Conservation (phyloP, 2,113 vertebrate genomes). For the Hyperopisus bebe region DNA sequence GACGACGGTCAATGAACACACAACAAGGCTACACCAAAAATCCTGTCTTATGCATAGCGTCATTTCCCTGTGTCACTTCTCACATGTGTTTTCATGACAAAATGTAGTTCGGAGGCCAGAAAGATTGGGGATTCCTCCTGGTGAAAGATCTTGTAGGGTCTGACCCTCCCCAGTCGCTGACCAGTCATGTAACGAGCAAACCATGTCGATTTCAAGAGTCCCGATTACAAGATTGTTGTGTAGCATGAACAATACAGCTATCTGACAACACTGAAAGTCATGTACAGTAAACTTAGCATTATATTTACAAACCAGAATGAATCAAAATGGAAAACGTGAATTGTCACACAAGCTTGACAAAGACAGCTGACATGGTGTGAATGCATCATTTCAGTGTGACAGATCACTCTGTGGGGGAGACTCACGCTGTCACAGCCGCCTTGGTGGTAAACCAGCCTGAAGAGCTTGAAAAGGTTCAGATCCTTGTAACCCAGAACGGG, state of each 20-base stretch:
- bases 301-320: background rate
- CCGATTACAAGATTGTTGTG: background rate
- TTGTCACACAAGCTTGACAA: background rate
- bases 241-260: background rate
- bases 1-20: background rate
- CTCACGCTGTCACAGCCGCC: slow-evolving; percentile 92
- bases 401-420: background rate
- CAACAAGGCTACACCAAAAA: background rate
- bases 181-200: background rate
- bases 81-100: background rate
- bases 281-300: background rate
- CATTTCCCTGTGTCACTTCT: background rate
- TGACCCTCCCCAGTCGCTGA: background rate
- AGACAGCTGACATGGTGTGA: background rate
- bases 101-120: background rate
- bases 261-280: background rate
- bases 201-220: background rate
- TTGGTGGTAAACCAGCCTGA: slow-evolving; percentile 83
- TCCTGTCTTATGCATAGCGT: background rate
- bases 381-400: background rate
- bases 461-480: slow-evolving; percentile 97
- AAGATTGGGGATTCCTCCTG: background rate
- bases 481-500: slow-evolving; percentile 97
- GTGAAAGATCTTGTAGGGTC: background rate
- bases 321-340: background rate